Evolutionary conservation across 2,888 invertebrate species (phyloP).

Genomic region (Apamea anceps): DNA sequence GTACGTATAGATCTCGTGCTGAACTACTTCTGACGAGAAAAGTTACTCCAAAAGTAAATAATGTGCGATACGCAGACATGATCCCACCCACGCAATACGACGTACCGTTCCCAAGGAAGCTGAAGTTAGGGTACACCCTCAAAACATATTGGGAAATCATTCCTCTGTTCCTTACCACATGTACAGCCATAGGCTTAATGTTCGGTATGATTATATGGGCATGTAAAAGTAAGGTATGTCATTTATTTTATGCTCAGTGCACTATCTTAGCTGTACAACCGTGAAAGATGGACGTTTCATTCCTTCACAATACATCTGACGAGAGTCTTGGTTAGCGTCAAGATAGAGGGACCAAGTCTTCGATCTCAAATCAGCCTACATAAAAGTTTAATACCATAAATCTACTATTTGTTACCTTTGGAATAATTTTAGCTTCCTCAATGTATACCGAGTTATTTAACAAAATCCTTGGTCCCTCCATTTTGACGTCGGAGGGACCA

Average conservation of each 20-base stretch:
- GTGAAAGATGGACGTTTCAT: not conserved
- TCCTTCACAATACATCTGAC: too few relatives aligned
- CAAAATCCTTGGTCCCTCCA: too few relatives aligned
- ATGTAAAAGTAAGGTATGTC: slow-evolving; percentile 77
- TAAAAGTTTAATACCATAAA: too few relatives aligned
- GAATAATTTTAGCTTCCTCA: too few relatives aligned
- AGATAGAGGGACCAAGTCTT: too few relatives aligned
- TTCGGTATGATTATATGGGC: slow-evolving; percentile 72
- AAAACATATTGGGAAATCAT: slow-evolving; percentile 81
- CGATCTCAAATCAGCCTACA: too few relatives aligned
- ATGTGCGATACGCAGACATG: slow-evolving; percentile 59
- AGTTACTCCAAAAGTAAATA: slow-evolving; percentile 42
- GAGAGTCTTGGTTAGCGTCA: not conserved
- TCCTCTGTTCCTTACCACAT: slow-evolving; percentile 76
- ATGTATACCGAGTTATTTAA: too few relatives aligned
- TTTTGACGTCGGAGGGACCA: too few relatives aligned
- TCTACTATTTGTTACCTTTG: too few relatives aligned
- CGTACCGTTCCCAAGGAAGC: slow-evolving; percentile 71
- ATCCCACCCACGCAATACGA: slow-evolving; percentile 84
- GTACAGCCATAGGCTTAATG: slow-evolving; percentile 65
- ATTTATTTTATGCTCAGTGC: not conserved
- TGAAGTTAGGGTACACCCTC: slow-evolving; percentile 72
- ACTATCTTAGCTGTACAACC: not conserved
- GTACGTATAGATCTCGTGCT: slow-evolving; percentile 49
- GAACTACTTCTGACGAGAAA: slow-evolving; percentile 52